Conservation (phyloP, 2,888 invertebrate genomes). For the Autographa pulchrina region DNA sequence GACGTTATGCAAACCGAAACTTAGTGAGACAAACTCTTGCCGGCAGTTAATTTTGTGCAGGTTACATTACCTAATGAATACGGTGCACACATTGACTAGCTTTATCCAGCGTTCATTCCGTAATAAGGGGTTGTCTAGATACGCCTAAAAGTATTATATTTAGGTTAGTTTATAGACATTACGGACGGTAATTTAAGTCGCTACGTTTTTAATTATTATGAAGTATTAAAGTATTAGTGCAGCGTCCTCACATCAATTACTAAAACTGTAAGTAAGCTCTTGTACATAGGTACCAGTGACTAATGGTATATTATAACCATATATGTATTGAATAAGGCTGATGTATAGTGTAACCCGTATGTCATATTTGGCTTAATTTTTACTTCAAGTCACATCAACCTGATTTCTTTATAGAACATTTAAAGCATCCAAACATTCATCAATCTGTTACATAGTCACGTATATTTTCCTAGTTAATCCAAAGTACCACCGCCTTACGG, state of each 20-base stretch:
- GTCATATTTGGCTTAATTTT: no score
- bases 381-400: neutral
- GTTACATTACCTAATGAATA: neutral
- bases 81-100: neutral
- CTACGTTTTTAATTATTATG: no score
- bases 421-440: neutral
- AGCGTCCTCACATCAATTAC: no score
- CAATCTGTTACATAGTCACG: neutral
- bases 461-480: slow-evolving; percentile 2
- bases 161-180: no score
- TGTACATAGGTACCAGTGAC: no score
- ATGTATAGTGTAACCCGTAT: no score
- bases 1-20: neutral
- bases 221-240: no score
- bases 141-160: neutral
- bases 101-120: neutral
- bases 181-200: no score
- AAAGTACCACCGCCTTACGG: slow-evolving; percentile 1
- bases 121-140: neutral
- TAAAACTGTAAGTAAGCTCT: no score
- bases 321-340: no score
- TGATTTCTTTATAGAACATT: neutral
- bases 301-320: no score
- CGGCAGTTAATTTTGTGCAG: neutral
- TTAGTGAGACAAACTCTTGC: slow-evolving; percentile 1